Base-by-base conservation (phyloP, 2,888 invertebrate species). In the Protophormia terraenovae region DNA sequence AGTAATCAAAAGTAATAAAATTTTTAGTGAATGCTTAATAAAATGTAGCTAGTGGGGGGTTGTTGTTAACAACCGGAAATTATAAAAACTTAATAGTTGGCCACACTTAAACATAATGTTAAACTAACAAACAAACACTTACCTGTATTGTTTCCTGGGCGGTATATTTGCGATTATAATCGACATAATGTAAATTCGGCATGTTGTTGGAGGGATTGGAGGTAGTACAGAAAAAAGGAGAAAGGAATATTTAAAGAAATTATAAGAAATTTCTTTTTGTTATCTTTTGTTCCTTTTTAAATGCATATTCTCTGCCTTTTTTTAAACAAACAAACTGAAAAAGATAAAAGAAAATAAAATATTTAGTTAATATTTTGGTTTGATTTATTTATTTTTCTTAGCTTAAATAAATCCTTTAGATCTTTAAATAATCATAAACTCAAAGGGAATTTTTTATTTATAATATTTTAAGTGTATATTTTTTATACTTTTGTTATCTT, bases 71-170 rank as follows among this genome's bases (percentile, higher is more conserved):
- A 19, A 58, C 6, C 64, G 47, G 50, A 58, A 84, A 45, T 72
- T 10, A 55, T 71, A 45, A 53, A 72, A 73, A n/a, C 10, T 19
- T 45, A 29, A 47, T 19, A 35, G 45, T 29, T 72, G 24, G 14
- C 60, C 58, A 58, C 29, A 29, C 16, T 38, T 38, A 29, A 32
- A 10, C 2, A 19, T 24, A 12, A 4, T 14, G 7, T 50, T 38
- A 14, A 62, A n/a, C n/a, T n/a, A 67, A 73, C 7, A 45, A 66
- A 62, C 45, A 45, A 76, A 76, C 88, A 91, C 92, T 92, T 90
- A 93, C 93, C 93, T 92, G 92, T 88, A 93, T 93, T 87, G 93
- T 93, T 92, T 93, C 93, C 90, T 92, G 92, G 84, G 93, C 92
- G 87, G 93, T 91, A 88, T 93, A 93, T 88, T 93, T 93, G 88